Evolutionary conservation across 2,888 invertebrate genomes (phyloP), one percentile per base, ranked within the genome.

Genomic region (Myathropa florea): DNA sequence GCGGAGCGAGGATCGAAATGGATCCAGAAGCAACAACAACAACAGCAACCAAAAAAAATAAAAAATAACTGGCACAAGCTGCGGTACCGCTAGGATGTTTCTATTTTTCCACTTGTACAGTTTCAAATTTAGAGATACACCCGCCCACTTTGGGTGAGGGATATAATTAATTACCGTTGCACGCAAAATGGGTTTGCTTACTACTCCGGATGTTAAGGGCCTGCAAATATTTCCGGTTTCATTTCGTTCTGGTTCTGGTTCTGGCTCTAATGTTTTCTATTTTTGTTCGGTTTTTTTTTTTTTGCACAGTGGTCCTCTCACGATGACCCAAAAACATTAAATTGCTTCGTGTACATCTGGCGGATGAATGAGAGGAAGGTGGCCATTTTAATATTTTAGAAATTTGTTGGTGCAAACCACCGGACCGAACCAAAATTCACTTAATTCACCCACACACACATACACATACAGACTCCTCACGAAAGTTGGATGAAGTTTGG

Each of bases 101-200:
- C 46, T 46, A 46, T 46, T 65, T 72, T 65, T 39, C 57, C 67
- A 60, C 60, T 70, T 57, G 61, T 63, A 39, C 30, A 64, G 39
- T 71, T 78, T 64, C 63, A 57, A 77, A 77, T 70, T 57, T 63
- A 71, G 71, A 64, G 24, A 59, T 59, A 79, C 59, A 65, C 24
- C 65, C 46, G 24, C 57, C 57, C 80, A 67, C 21, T 67, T n/a
- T 53, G 21, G 57, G 26, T 73, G 61, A 73, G 67, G 80, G 80
- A 73, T 67, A 80, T 80, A 80, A 80, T 80, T 80, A 80, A 80
- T 80, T 80, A 73, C 39, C 65, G 57, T 67, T 72, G 72, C 72
- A 80, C 72, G 67, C 67, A 67, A 36, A 21, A 61, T 61, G 80
- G 60, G 70, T 60, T 23, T 23, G 23, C 57, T 57, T 18, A 24